These are phyloP conservation scores for Ceyx cyanopectus DNA, from an alignment of 2,113 vertebrate genomes.

Conservation along the genomic window DNA sequence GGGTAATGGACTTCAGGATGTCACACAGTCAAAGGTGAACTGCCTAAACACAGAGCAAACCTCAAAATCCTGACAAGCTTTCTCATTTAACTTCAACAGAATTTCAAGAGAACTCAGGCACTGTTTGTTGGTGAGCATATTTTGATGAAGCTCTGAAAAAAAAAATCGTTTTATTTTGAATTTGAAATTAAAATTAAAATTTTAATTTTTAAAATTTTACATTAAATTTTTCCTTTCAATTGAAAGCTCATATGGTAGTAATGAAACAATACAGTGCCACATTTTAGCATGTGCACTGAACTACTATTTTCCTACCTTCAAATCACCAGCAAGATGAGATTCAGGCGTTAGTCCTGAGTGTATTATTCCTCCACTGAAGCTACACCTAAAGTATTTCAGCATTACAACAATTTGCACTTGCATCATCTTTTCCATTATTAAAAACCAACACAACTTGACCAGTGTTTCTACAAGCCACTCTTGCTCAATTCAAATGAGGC, in stretches of 20 bases:
- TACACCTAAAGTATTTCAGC: slow-evolving; percentile 48
- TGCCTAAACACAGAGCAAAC: not conserved
- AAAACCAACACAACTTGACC: not conserved
- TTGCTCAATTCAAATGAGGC: slow-evolving; percentile 23
- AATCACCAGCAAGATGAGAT: not conserved
- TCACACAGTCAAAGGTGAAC: not conserved
- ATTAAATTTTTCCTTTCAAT: not conserved
- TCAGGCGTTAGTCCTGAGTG: not conserved
- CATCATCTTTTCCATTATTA: slow-evolving; percentile 40
- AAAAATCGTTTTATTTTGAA: no score
- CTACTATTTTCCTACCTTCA: not conserved
- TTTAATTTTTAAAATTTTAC: no score
- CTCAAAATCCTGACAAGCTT: not conserved
- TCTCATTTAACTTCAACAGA: not conserved
- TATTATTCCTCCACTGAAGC: not conserved
- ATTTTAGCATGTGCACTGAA: not conserved
- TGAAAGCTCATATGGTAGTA: not conserved
- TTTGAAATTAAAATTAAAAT: not conserved
- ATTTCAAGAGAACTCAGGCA: not conserved
- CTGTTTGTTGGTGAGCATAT: not conserved
- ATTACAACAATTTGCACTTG: slow-evolving; percentile 26
- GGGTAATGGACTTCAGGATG: not conserved
- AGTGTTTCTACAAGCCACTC: slow-evolving; percentile 21
- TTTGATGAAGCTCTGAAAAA: not conserved
- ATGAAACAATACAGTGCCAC: not conserved